phyloP scores from a whole-genome alignment of 1,140 invertebrate species.

The Tenebrio molitor region DNA sequence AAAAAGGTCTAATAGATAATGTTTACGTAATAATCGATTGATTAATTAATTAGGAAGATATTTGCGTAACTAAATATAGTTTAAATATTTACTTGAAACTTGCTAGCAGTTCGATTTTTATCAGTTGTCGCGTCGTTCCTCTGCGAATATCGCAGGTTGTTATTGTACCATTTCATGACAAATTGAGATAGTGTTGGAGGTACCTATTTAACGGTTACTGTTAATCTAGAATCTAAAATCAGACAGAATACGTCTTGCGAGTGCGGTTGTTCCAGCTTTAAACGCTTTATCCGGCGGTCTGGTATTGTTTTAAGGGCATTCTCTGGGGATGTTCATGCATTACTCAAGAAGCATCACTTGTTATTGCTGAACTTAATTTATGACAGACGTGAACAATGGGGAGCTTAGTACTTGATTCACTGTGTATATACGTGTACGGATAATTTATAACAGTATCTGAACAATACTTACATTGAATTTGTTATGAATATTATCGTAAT shows the following conservation, averaged over 20 bases:
- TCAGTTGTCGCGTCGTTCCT: no score
- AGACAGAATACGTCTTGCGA: neutral
- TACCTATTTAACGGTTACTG: no score
- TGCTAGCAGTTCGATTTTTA: no score
- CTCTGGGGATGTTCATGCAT: neutral
- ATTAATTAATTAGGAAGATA: no score
- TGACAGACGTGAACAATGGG: neutral
- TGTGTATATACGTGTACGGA: neutral
- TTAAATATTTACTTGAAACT: no score
- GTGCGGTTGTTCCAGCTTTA: neutral
- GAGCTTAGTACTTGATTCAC: neutral
- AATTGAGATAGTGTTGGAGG: no score
- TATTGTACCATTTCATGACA: no score
- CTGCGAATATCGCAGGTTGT: no score
- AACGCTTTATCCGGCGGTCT: neutral
- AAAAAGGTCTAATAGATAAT: no score
- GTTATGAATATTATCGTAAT: slow-evolving; percentile 5
- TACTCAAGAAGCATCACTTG: neutral
- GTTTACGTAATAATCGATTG: no score
- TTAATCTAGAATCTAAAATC: neutral
- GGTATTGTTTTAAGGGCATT: neutral
- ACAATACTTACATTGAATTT: slow-evolving; percentile 17
- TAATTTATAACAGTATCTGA: neutral
- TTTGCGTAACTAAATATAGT: no score
- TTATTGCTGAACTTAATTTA: neutral